Base-by-base conservation (phyloP, 2,113 vertebrate species). In the Furnarius figulus region DNA sequence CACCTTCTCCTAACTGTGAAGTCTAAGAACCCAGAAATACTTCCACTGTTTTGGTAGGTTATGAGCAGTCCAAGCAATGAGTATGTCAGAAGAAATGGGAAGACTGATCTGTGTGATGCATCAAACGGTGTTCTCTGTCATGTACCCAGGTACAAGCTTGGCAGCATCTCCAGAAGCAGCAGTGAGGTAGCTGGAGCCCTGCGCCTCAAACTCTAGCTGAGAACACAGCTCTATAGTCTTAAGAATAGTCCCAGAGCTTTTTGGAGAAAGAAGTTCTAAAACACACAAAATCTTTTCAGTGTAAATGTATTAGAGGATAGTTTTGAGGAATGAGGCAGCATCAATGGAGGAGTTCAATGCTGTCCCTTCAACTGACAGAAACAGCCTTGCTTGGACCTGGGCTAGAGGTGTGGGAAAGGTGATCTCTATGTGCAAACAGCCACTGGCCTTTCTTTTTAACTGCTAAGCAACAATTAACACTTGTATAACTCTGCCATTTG, bases 391-490 rank as follows among this genome's bases (percentile, higher is more conserved):
- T 71, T 55, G 37, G 31, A 30, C 25, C 1, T 6, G 10, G 4
- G 22, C 27, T 75, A 66, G 39, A 31, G 31, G 5, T 63, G 33
- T 37, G 31, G 53, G 20, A 75, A 90, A 79, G n/a, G 49, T 31
- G 42, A 63, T 74, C 47, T 81, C 44, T 27, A 47, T 2, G 28
- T 68, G 12, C 8, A 49, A 33, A 49, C 63, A 95, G 50, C 22
- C 63, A 24, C 11, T 90, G 72, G 52, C 40, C 68, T 77, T 71
- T 35, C 71, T 63, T 56, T 81, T 84, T 87, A 39, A 76, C 24
- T 78, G 40, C 63, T 65, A 74, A 84, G 37, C 49, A 88, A 92
- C 78, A 94, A 86, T 90, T 74, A 95, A 39, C 79, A 88, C 80
- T 75, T 93, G 10, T 37, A 28, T 39, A 77, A 81, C 72, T 85